Percentiles rank a stretch among this genome's conserved stretches.
These are phyloP conservation scores for Teleopsis dalmanni DNA, from an alignment of 1,140 invertebrate species.

Conservation along the genomic window DNA sequence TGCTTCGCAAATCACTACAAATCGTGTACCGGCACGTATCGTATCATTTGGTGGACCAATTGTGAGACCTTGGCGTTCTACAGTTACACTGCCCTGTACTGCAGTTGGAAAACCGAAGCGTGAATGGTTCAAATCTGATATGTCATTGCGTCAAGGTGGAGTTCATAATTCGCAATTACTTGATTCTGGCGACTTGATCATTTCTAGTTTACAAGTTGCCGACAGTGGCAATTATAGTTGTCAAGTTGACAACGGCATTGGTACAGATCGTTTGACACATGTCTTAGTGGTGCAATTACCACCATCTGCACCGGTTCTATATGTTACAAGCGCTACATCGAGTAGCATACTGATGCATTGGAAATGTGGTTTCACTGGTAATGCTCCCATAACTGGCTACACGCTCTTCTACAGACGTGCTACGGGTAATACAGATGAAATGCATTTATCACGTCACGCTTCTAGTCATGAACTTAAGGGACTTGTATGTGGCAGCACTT, in stretches of 20 bases:
- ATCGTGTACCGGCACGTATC: constrained; percentile 58
- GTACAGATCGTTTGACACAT: constrained; percentile 57
- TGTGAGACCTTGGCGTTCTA: constrained; percentile 57
- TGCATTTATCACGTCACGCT: constrained; percentile 55
- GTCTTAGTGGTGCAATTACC: constrained; percentile 60
- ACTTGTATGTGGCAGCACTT: constrained; percentile 64
- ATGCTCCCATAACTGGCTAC: constrained; percentile 58
- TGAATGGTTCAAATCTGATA: constrained; percentile 58
- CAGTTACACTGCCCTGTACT: constrained; percentile 55
- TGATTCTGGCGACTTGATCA: constrained; percentile 56
- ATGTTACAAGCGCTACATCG: constrained; percentile 63
- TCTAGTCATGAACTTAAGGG: constrained; percentile 62
- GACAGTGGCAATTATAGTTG: constrained; percentile 72
- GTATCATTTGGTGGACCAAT: constrained; percentile 61
- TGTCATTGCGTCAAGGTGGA: constrained; percentile 43
- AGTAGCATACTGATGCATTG: constrained; percentile 63
- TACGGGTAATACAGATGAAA: constrained; percentile 57
- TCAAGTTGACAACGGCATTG: constrained; percentile 63
- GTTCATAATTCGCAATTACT: constrained; percentile 54
- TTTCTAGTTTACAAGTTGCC: constrained; percentile 55
- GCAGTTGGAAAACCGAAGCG: constrained; percentile 59
- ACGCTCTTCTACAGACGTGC: constrained; percentile 59
- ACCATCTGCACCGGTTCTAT: constrained; percentile 59
- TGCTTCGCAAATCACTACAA: constrained; percentile 51
- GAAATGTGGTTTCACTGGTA: constrained; percentile 63